Conservation (phyloP, 2,113 vertebrate genomes). For the Thomomys bottae region DNA sequence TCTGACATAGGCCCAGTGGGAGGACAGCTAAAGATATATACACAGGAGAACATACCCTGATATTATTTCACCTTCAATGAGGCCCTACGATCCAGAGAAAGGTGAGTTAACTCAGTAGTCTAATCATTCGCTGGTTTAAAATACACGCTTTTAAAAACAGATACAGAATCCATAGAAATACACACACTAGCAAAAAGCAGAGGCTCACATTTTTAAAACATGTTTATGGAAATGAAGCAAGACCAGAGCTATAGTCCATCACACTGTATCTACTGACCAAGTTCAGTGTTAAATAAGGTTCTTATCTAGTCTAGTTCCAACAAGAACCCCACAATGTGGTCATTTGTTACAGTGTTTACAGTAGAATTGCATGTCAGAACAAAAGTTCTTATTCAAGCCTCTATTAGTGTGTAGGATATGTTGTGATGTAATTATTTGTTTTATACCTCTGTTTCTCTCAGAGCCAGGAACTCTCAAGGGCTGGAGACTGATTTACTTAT, state of each 20-base stretch:
- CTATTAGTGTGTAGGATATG: background rate
- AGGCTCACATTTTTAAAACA: constrained; percentile 8
- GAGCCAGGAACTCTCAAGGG: constrained; percentile 38
- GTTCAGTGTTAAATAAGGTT: constrained; percentile 11
- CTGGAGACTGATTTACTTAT: constrained; percentile 20
- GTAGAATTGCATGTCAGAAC: constrained; percentile 4
- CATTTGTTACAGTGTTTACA: constrained; percentile 3
- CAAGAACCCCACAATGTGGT: background rate
- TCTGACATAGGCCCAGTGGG: background rate
- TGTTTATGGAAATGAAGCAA: constrained; percentile 59
- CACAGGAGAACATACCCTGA: background rate
- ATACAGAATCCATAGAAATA: constrained; percentile 14
- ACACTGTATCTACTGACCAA: constrained; percentile 36
- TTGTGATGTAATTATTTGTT: constrained; percentile 41
- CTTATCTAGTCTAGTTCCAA: background rate
- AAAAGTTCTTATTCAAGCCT: constrained; percentile 29
- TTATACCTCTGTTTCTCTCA: constrained; percentile 28
- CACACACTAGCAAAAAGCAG: constrained; percentile 3
- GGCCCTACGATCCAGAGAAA: background rate
- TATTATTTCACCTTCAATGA: background rate
- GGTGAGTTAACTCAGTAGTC: background rate
- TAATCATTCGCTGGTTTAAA: constrained; percentile 57
- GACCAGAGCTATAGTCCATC: constrained; percentile 34
- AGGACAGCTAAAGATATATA: background rate
- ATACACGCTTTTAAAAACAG: constrained; percentile 36